A percentile compares a stretch with the other conserved stretches of the same genome.
Evolutionary conservation across 2,797 vertebrate species (phyloP).

Genomic region (Pogonophryne albipinna): DNA sequence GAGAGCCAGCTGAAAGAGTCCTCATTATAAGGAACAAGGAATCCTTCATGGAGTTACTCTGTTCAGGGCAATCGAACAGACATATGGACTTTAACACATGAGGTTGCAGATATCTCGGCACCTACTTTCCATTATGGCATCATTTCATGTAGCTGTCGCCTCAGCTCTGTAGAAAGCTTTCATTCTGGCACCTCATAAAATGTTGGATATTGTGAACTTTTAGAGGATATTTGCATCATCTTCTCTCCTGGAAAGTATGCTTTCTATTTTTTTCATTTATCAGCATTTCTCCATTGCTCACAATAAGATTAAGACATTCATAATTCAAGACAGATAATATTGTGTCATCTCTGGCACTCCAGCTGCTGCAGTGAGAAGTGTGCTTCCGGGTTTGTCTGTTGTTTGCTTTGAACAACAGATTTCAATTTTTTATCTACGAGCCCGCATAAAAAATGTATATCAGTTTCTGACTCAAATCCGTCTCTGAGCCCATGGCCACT

Average conservation of each 20-base stretch:
- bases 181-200: constrained; percentile 30
- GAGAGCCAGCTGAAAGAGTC: constrained; percentile 60
- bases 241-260: constrained; percentile 10
- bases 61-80: constrained; percentile 80
- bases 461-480: constrained; percentile 25
- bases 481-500: constrained; percentile 27
- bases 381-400: constrained; percentile 18
- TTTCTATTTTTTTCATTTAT: constrained; percentile 25
- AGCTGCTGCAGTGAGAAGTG: neutral
- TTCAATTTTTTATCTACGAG: constrained; percentile 5
- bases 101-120: constrained; percentile 63
- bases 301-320: constrained; percentile 17
- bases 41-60: constrained; percentile 77
- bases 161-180: constrained; percentile 29
- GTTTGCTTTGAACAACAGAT: constrained; percentile 31
- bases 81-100: constrained; percentile 78
- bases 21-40: constrained; percentile 82
- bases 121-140: constrained; percentile 64
- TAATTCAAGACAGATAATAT: constrained; percentile 49
- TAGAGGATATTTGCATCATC: constrained; percentile 19
- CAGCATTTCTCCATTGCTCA: constrained; percentile 24
- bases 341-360: constrained; percentile 4
- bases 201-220: constrained; percentile 28
- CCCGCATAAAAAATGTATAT: constrained; percentile 37
- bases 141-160: constrained; percentile 59